Evolutionary conservation across 2,888 invertebrate species (phyloP), one percentile per base, ranked within the genome.

Genomic region (Lysandra bellargus): DNA sequence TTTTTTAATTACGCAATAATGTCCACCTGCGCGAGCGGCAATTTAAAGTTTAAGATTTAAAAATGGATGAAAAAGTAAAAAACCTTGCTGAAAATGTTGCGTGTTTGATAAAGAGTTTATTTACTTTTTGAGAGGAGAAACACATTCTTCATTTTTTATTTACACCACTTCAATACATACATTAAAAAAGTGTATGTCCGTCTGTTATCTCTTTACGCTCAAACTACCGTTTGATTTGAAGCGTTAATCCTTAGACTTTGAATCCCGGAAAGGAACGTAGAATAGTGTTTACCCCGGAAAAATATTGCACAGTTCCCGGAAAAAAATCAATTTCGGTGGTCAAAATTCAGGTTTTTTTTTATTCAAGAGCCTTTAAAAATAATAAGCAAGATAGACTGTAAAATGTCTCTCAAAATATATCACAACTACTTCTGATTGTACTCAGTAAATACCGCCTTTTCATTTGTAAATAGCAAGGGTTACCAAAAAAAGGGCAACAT

Each of bases 401-500:
- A 9, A 44, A 44, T 44, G 2, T 44, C 7, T 1, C 57, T 57
- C 17, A 57, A 57, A 53, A 53, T 14, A 4, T 14, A 53, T 14
- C 23, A n/a, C n/a, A n/a, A 64, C 74, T 44, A 49, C 49, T n/a
- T 23, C 23, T 23, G n/a, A 30, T 30, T 44, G 75, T 75, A 49
- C 44, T 23, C 69, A 76, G 57, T 53, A 53, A 53, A 76, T 14
- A 57, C 1, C 30, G 7, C 17, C 76, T 17, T 76, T 76, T 33
- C 78, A 78, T 78, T 40, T 64, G 64, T 78, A 72, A 72, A 72
- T 40, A 72, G 44, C 23, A 30, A 78, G 30, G 37, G 73, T 60
- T 37, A 69, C 40, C 72, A 57, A 73, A 80, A 82, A 81, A 82
- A 80, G 81, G 82, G 82, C 73, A 83, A 81, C 81, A 82, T 60